Conservation (phyloP, 1,140 invertebrate genomes). For the Episyrphus balteatus region DNA sequence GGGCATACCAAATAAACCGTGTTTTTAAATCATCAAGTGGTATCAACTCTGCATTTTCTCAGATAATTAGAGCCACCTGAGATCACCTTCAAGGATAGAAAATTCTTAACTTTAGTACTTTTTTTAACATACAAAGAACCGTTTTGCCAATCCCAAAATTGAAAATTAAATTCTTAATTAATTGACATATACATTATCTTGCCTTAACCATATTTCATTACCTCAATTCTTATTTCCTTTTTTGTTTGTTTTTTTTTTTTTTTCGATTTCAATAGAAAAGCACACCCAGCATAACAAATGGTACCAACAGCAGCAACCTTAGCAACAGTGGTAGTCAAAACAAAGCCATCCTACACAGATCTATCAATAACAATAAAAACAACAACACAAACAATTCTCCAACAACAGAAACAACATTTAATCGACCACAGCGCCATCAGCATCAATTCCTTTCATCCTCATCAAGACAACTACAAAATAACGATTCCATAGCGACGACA, state of each 20-base stretch:
- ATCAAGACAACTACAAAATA: background rate
- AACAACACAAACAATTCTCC: background rate
- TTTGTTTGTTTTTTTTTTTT: conserved; percentile 7
- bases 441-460: background rate
- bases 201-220: background rate
- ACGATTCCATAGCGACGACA: conserved; percentile 22
- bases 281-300: conserved; percentile 30
- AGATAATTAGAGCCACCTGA: too few relatives aligned
- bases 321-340: conserved; percentile 9
- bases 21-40: too few relatives aligned
- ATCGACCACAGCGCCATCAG: background rate
- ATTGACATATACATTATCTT: too few relatives aligned
- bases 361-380: conserved; percentile 7
- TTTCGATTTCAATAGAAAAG: conserved; percentile 25
- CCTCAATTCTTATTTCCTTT: conserved; percentile 5
- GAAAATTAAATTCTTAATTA: too few relatives aligned
- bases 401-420: conserved; percentile 12
- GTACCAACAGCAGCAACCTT: conserved; percentile 23
- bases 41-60: too few relatives aligned
- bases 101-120: too few relatives aligned
- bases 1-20: too few relatives aligned
- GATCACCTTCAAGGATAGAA: too few relatives aligned
- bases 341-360: conserved; percentile 12
- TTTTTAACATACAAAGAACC: too few relatives aligned
- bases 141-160: too few relatives aligned